Evolutionary conservation across 1,140 invertebrate genomes (phyloP).

Genomic region (Apis florea): DNA sequence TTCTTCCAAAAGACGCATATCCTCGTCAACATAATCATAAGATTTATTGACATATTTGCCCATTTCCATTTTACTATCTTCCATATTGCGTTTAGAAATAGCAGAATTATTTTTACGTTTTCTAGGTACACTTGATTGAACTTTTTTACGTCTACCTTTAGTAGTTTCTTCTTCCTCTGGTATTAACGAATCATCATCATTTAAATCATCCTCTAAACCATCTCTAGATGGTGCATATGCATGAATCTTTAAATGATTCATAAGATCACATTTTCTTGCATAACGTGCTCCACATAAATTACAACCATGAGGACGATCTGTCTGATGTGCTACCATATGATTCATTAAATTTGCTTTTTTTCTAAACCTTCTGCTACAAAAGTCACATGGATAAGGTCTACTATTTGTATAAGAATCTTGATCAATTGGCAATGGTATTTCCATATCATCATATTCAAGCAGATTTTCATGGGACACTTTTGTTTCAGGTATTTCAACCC

Average conservation of each 20-base stretch:
- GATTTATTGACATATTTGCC: constrained; percentile 72
- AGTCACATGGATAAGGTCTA: constrained; percentile 92
- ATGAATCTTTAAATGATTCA: constrained; percentile 91
- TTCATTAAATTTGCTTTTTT: constrained; percentile 91
- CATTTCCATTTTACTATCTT: constrained; percentile 66
- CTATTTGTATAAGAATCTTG: constrained; percentile 90
- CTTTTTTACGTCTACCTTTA: constrained; percentile 78
- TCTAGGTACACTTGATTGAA: constrained; percentile 72
- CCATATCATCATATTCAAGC: constrained; percentile 84
- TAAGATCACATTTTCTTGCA: constrained; percentile 87
- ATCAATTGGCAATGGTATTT: constrained; percentile 89
- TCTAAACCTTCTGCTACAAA: constrained; percentile 89
- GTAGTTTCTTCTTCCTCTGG: constrained; percentile 74
- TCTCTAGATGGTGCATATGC: constrained; percentile 84
- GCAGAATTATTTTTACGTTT: constrained; percentile 73
- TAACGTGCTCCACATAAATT: constrained; percentile 90
- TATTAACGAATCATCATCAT: constrained; percentile 76
- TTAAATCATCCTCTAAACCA: constrained; percentile 80
- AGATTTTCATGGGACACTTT: constrained; percentile 80
- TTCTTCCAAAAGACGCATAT: constrained; percentile 77
- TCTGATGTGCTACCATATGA: constrained; percentile 91
- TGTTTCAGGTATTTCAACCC: constrained; percentile 84
- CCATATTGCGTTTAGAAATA: constrained; percentile 60
- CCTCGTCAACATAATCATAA: constrained; percentile 79
- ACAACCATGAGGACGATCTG: constrained; percentile 88